phyloP scores from a whole-genome alignment of 2,797 vertebrate species.

The Tenualosa ilisha region DNA sequence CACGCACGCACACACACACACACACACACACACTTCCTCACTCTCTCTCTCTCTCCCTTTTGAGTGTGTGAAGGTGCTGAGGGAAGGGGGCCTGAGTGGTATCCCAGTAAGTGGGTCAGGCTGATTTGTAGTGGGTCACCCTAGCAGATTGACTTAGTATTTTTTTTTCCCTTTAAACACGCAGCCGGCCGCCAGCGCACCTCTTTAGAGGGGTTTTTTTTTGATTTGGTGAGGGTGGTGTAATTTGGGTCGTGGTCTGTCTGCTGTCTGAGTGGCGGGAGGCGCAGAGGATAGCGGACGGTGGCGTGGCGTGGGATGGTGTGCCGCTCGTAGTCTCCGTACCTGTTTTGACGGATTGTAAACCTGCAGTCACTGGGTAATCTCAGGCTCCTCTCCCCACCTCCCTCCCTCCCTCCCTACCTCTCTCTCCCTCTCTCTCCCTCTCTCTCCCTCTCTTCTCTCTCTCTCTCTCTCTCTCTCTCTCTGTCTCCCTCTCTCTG shows the following conservation, averaged over 20 bases:
- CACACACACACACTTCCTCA: neutral
- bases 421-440: neutral
- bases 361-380: constrained; percentile 75
- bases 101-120: neutral
- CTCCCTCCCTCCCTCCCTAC: constrained; percentile 27
- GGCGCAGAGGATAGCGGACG: neutral
- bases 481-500: neutral
- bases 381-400: constrained; percentile 72
- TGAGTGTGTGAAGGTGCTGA: neutral
- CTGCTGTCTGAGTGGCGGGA: neutral
- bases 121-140: neutral
- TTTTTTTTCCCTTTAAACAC: neutral
- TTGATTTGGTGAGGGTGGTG: neutral
- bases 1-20: too few relatives aligned
- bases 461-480: neutral
- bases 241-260: neutral
- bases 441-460: neutral
- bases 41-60: neutral
- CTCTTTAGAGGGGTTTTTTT: neutral
- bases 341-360: constrained; percentile 78
- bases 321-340: neutral
- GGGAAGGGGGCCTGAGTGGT: neutral
- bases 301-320: constrained; percentile 29
- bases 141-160: neutral
- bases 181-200: neutral